Evolutionary conservation across 2,113 vertebrate genomes (phyloP).

Genomic region (Holacanthus passer): DNA sequence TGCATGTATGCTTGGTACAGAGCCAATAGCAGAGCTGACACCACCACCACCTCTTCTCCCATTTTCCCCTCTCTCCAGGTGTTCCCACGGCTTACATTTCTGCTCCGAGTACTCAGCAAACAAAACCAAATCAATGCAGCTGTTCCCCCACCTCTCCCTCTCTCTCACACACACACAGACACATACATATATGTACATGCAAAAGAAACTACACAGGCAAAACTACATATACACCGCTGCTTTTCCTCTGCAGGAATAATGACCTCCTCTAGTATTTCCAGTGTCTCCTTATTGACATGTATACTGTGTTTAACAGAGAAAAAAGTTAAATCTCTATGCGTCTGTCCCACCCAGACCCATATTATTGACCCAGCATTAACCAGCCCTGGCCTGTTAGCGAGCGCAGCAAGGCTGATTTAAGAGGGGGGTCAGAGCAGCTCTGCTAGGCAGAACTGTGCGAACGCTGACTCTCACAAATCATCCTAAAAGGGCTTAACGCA

Average conservation of each 20-base stretch:
- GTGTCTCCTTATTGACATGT: constrained; percentile 60
- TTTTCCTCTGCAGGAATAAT: constrained; percentile 59
- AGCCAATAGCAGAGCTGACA: constrained; percentile 75
- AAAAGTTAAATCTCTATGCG: constrained; percentile 44
- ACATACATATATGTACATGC: constrained; percentile 7
- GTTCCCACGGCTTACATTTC: constrained; percentile 82
- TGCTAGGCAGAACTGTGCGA: constrained; percentile 64
- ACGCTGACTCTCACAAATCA: constrained; percentile 77
- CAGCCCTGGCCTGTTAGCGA: constrained; percentile 71
- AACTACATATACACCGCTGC: constrained; percentile 42
- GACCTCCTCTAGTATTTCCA: constrained; percentile 55
- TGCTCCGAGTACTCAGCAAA: constrained; percentile 77
- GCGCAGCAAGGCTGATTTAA: constrained; percentile 52
- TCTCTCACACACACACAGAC: constrained; percentile 4
- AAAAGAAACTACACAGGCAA: constrained; percentile 34
- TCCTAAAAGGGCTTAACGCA: constrained; percentile 79
- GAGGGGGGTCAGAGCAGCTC: constrained; percentile 61
- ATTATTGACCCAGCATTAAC: constrained; percentile 75
- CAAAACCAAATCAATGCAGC: constrained; percentile 80
- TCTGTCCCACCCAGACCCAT: constrained; percentile 56
- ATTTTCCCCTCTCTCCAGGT: constrained; percentile 79
- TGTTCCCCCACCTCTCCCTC: constrained; percentile 58
- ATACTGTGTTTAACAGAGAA: constrained; percentile 59
- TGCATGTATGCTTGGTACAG: constrained; percentile 59
- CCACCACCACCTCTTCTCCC: constrained; percentile 66